Evolutionary conservation across 2,113 vertebrate species (phyloP), one percentile per base, ranked within the genome.

Genomic region (Cyprinodon brontotheroides): DNA sequence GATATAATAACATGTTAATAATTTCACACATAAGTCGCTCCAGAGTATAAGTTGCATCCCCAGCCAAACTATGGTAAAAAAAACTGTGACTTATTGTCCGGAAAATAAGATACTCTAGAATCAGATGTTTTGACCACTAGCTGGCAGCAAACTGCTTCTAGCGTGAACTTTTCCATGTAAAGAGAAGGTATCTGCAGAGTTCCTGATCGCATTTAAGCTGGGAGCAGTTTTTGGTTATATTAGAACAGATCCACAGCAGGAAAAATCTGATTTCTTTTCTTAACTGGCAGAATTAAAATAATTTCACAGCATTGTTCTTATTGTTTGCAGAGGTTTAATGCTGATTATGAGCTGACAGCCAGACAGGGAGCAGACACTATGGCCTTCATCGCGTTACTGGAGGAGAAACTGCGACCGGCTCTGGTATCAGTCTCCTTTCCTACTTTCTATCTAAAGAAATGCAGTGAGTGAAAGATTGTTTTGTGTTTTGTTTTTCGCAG

Each of bases 331-430:
- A 95, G 96, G 73, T 97, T 97, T 37, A 98, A 99, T 89, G 97
- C 97, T 63, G 98, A 99, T 91, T 98, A 95, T 91, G 95, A 97
- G 61, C 91, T 99, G 76, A 95, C 97, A 61, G 96, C 97, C 74
- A 97, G 96, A 86, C 95, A 99, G 93, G 98, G 97, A 70, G 97
- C 97, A 66, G 98, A 99, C 87, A 99, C 97, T 0, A 92, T 99
- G 93, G 98, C 98, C 2, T 99, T 97, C 83, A 95, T 98, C 43
- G 97, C 98, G 57, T 92, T 99, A n/a, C 93, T 99, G 38, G 96
- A 98, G 89, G 98, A 99, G 89, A 98, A 97, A 57, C 93, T 99
- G 10, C 94, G 92, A 76, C 97, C 97, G 80, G 97, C 97, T 83
- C 68, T 97, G 95, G 98, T 98, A 91, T 65, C 53, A 15, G 29